phyloP scores from a whole-genome alignment of 2,113 vertebrate genomes.

The Salminus brasiliensis region DNA sequence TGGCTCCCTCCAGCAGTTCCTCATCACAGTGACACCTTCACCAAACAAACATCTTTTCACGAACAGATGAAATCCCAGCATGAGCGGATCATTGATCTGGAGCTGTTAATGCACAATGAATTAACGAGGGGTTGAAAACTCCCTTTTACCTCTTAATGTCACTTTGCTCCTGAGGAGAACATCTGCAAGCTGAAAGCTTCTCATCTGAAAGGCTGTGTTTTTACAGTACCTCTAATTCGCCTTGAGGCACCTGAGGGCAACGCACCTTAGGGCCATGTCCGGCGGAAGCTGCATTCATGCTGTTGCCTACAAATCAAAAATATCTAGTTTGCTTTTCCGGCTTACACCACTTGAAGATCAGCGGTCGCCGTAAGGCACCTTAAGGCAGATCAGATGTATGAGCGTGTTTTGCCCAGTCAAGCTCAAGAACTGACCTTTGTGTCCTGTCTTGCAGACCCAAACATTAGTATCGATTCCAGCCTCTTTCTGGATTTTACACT shows the following conservation, averaged over 20 bases:
- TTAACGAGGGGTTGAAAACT: not conserved
- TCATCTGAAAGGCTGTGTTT: not conserved
- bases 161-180: not conserved
- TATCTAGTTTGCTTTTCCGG: not conserved
- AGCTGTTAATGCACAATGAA: not conserved
- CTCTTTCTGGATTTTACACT: not conserved
- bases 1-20: not conserved
- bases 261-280: not conserved
- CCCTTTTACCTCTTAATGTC: not conserved
- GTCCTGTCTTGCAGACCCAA: not conserved
- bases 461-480: not conserved
- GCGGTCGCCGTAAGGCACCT: not conserved
- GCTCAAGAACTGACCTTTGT: not conserved
- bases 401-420: not conserved
- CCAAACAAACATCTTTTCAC: conserved; percentile 11
- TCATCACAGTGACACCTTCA: not conserved
- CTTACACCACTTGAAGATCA: not conserved
- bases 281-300: not conserved
- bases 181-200: not conserved
- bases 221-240: conserved; percentile 10
- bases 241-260: not conserved
- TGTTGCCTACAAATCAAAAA: not conserved
- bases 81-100: not conserved
- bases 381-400: not conserved
- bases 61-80: not conserved